These are phyloP conservation scores for Miichthys miiuy DNA, from an alignment of 2,797 vertebrate species.

Conservation along the genomic window DNA sequence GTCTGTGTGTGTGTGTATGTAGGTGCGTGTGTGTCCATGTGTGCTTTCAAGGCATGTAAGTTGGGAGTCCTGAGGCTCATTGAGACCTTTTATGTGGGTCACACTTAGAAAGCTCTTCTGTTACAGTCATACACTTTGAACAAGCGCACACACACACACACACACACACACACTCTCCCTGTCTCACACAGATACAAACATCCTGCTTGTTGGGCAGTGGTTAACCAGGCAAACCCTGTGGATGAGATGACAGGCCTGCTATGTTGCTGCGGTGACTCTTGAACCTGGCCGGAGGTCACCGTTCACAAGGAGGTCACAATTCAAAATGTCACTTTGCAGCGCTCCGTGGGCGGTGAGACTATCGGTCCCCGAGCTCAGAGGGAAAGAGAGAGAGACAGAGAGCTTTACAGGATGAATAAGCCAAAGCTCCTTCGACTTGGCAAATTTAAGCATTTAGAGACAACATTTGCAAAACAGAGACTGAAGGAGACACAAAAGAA, in stretches of 20 bases:
- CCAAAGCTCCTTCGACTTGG: background rate
- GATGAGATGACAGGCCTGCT: slow-evolving; percentile 62
- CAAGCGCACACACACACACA: slow-evolving; percentile 11
- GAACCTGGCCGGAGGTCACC: slow-evolving; percentile 69
- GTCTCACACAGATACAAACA: slow-evolving; percentile 36
- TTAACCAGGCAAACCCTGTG: slow-evolving; percentile 63
- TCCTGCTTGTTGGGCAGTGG: slow-evolving; percentile 57
- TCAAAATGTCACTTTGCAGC: slow-evolving; percentile 59
- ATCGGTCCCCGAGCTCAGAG: slow-evolving; percentile 16
- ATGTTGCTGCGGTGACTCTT: slow-evolving; percentile 60
- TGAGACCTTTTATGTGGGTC: slow-evolving; percentile 74
- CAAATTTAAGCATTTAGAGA: slow-evolving; percentile 13
- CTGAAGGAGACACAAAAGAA: slow-evolving; percentile 1
- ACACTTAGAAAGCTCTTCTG: slow-evolving; percentile 56
- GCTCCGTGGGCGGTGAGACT: slow-evolving; percentile 5
- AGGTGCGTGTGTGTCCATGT: slow-evolving; percentile 27
- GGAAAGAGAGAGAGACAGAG: slow-evolving; percentile 12
- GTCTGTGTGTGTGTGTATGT: slow-evolving; percentile 38
- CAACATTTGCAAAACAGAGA: slow-evolving; percentile 11
- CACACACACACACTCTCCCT: slow-evolving; percentile 14
- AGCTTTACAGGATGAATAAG: slow-evolving; percentile 12
- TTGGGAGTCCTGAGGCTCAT: slow-evolving; percentile 61
- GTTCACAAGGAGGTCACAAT: slow-evolving; percentile 61
- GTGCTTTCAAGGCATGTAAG: slow-evolving; percentile 34
- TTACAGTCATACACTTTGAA: slow-evolving; percentile 30